Conservation (phyloP, 2,113 vertebrate genomes). For the Chrysochloris asiatica region DNA sequence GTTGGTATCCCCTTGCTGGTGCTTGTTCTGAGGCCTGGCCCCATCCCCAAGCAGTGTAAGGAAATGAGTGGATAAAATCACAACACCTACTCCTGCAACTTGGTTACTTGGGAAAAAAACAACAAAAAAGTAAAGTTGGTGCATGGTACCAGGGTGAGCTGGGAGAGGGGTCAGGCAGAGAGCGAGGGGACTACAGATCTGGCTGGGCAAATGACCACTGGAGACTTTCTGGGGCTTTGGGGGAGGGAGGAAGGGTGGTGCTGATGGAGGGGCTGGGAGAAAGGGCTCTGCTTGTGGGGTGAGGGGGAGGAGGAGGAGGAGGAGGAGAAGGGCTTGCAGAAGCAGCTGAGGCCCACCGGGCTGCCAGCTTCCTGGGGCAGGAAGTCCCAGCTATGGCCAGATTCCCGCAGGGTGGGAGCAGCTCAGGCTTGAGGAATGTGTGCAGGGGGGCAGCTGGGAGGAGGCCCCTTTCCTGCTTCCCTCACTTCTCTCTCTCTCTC, state of each 20-base stretch:
- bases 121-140: too few relatives aligned
- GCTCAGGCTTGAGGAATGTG: constrained; percentile 47
- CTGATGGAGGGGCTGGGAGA: not conserved
- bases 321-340: not conserved
- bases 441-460: not conserved
- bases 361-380: constrained; percentile 63
- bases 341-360: not conserved
- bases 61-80: not conserved
- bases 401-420: not conserved
- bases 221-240: not conserved
- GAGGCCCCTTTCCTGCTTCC: not conserved
- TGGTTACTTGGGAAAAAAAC: not conserved
- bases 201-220: not conserved
- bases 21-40: not conserved
- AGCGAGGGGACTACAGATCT: not conserved
- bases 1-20: not conserved
- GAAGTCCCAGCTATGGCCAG: constrained; percentile 47
- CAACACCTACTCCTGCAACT: rapidly evolving
- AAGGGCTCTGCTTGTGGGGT: not conserved
- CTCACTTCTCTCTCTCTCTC: not conserved
- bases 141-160: not conserved
- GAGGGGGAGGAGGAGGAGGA: not conserved
- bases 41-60: not conserved
- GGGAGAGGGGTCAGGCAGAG: not conserved
- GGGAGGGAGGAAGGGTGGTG: not conserved